Evolutionary conservation across 2,797 vertebrate genomes (phyloP).

Genomic region (Megalops cyprinoides): DNA sequence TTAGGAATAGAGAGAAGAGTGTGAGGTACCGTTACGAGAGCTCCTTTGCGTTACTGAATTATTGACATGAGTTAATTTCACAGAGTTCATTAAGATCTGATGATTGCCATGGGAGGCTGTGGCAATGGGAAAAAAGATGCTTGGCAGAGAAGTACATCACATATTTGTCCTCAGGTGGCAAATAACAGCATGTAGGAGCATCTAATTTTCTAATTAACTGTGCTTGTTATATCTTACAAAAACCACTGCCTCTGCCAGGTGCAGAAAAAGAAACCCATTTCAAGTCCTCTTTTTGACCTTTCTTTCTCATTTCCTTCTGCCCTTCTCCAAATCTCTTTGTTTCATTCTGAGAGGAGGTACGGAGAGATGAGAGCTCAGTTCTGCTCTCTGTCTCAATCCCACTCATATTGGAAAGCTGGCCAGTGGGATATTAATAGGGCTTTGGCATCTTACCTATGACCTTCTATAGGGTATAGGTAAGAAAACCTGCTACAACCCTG

Average conservation of each 20-base stretch:
- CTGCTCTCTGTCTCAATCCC: neutral
- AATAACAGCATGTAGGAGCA: conserved; percentile 51
- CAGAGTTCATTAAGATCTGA: conserved; percentile 65
- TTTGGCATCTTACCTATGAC: neutral
- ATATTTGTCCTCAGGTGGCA: conserved; percentile 31
- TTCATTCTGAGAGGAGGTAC: conserved; percentile 23
- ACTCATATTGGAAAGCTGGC: neutral
- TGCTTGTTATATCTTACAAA: conserved; percentile 24
- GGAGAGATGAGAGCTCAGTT: neutral
- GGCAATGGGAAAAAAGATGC: conserved; percentile 32
- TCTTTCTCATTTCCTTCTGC: conserved; percentile 35
- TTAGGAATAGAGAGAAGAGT: neutral
- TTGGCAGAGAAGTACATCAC: neutral
- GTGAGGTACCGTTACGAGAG: conserved; percentile 5
- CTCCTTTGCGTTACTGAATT: conserved; percentile 26
- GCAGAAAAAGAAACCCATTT: conserved; percentile 40
- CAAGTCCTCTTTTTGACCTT: conserved; percentile 33
- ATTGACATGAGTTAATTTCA: conserved; percentile 55
- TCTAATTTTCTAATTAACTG: conserved; percentile 61
- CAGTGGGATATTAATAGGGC: conserved; percentile 8
- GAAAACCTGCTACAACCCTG: neutral
- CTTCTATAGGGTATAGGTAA: neutral
- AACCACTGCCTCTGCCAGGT: conserved; percentile 23
- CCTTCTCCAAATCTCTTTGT: neutral
- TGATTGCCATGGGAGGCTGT: conserved; percentile 58